phyloP scores from a whole-genome alignment of 2,113 vertebrate species.

The Nannobrachium achirus region DNA sequence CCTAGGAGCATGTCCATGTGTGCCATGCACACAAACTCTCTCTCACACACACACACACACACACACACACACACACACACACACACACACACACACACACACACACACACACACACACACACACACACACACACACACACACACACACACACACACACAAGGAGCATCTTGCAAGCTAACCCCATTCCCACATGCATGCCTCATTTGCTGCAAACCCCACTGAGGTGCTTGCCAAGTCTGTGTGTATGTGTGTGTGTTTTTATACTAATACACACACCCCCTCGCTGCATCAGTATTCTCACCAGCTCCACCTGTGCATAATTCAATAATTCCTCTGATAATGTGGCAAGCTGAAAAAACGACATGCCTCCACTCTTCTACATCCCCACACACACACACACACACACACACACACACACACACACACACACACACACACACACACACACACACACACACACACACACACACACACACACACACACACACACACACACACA shows the following conservation, averaged over 20 bases:
- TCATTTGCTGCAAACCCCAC: constrained; percentile 55
- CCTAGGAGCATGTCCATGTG: no score
- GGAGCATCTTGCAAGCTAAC: constrained; percentile 18
- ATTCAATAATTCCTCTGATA: constrained; percentile 66
- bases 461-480: constrained; percentile 20
- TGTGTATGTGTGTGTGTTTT: constrained; percentile 18
- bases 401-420: constrained; percentile 8
- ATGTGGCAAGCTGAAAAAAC: constrained; percentile 63
- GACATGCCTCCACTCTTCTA: constrained; percentile 43
- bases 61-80: constrained; percentile 19
- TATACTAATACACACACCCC: constrained; percentile 53
- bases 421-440: not conserved
- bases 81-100: constrained; percentile 18
- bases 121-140: not conserved
- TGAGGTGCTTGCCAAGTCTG: constrained; percentile 26
- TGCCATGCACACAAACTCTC: not conserved
- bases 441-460: constrained; percentile 20
- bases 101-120: constrained; percentile 1
- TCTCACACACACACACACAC: constrained; percentile 18
- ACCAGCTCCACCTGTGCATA: constrained; percentile 61
- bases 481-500: no score
- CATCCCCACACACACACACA: constrained; percentile 40
- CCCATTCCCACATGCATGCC: constrained; percentile 42
- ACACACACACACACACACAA: not conserved
- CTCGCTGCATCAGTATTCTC: constrained; percentile 63